phyloP scores from a whole-genome alignment of 2,113 vertebrate genomes.

The Manacus vitellinus region DNA sequence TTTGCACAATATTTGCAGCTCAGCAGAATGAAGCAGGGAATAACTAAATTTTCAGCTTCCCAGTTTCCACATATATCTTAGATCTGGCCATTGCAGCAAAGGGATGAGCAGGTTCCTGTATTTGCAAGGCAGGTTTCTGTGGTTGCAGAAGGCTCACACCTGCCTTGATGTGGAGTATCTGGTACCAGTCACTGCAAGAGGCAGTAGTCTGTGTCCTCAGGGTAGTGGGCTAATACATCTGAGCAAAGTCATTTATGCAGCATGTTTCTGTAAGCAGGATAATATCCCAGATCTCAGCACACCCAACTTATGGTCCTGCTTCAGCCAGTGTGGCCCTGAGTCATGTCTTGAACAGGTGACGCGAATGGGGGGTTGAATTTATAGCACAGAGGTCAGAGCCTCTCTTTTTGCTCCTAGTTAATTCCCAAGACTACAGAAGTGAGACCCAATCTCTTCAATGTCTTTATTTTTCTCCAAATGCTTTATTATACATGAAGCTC shows the following conservation, averaged over 20 bases:
- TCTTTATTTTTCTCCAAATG: not conserved
- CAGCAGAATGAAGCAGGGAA: not conserved
- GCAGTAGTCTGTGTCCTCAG: not conserved
- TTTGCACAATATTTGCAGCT: constrained; percentile 39
- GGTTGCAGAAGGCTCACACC: not conserved
- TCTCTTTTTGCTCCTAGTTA: not conserved
- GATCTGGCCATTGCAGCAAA: not conserved
- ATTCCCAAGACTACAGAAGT: not conserved
- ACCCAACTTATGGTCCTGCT: not conserved
- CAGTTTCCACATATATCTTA: not conserved
- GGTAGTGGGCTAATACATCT: rapidly evolving
- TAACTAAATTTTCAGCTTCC: not conserved
- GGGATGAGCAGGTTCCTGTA: not conserved
- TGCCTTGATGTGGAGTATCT: not conserved
- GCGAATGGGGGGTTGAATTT: rapidly evolving
- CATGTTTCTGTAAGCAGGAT: not conserved
- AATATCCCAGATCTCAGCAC: not conserved
- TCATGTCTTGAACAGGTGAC: rapidly evolving
- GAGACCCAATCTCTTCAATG: not conserved
- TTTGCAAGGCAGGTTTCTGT: not conserved
- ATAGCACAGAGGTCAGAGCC: not conserved
- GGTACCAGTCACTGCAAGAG: not conserved
- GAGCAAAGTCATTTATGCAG: not conserved
- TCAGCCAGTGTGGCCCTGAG: not conserved
- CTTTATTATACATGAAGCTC: not conserved